These are phyloP conservation scores for Listronotus oregonensis DNA, from an alignment of 1,140 invertebrate species.

Conservation along the genomic window DNA sequence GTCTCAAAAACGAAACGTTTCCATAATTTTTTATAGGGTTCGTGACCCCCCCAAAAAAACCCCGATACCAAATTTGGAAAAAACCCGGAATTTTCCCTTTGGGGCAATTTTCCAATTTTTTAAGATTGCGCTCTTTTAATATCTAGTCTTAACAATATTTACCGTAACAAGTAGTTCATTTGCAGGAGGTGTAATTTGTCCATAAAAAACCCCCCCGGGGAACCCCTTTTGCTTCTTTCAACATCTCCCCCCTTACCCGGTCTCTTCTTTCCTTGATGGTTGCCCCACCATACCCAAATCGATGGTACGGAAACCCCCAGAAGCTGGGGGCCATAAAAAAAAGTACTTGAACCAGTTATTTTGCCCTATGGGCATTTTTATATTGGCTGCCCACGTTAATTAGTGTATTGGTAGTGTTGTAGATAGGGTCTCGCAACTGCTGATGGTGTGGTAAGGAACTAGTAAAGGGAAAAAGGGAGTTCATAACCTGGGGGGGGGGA, in stretches of 20 bases:
- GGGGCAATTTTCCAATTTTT: no score
- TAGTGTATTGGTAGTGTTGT: slow-evolving; percentile 54
- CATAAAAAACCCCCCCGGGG: slow-evolving; percentile 37
- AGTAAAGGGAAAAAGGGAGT: slow-evolving; percentile 35
- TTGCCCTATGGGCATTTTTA: slow-evolving; percentile 42
- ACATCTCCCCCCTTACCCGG: slow-evolving; percentile 35
- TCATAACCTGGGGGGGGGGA: slow-evolving; percentile 39
- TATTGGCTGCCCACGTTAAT: slow-evolving; percentile 49
- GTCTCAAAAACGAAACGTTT: no score
- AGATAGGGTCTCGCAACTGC: slow-evolving; percentile 47
- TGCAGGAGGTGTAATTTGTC: slow-evolving; percentile 40
- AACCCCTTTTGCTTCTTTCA: slow-evolving; percentile 29
- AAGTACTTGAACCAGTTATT: slow-evolving; percentile 17
- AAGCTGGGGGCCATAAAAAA: slow-evolving; percentile 23
- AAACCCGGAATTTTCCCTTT: no score
- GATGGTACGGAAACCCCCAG: slow-evolving; percentile 20
- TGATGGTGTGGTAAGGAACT: slow-evolving; percentile 38
- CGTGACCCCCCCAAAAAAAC: no score
- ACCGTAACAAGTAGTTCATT: slow-evolving; percentile 43
- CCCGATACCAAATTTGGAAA: no score
- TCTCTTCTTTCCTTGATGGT: slow-evolving; percentile 35
- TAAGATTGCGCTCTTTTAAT: no score
- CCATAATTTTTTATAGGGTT: no score
- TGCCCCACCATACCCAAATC: slow-evolving; percentile 39
- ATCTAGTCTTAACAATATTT: no score